Base-by-base conservation (phyloP, 1,140 invertebrate species). In the Ceratoteleas bidentatus region DNA sequence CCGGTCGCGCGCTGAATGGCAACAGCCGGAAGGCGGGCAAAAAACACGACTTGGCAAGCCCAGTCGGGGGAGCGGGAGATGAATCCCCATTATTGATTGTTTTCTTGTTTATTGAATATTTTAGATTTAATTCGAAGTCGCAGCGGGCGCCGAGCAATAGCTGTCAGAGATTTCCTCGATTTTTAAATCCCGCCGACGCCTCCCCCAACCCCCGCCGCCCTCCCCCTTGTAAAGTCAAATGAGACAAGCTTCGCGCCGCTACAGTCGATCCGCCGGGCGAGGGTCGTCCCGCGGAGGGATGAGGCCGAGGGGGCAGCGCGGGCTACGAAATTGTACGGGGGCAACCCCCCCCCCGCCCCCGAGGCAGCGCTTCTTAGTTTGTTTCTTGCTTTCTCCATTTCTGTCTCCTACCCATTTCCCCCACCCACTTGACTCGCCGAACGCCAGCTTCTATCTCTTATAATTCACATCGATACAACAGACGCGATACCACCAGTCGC, bases 91-190 rank as follows among this genome's bases (percentile, higher is more conserved):
- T 91, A 91, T 91, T 89, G 90, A 91, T 91, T 91, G 89, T 90
- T 86, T 87, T 83, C 90, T 88, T 90, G 89, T 90, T 90, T 91
- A 91, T 91, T 90, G 88, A 91, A 91, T 91, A 91, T 91, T 91
- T 91, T 90, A 90, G 87, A 91, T 91, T 91, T 91, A 91, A 90
- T 91, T 91, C 88, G 82, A 82, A 85, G 75, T 85, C 70, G 77
- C 80, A 81, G 77, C 72, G 72, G 69, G 70, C 50, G 50, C 73
- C 70, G 74, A 75, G 89, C 89, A 91, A 91, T 91, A 91, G 89
- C 90, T 91, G 90, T 91, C 90, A 90, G 86, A 87, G 85, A 85
- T 84, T 88, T 89, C 77, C 88, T 88, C 90, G 88, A 87, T 90
- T 91, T 91, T 91, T 89, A 91, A 91, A 90, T 88, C 89, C 89